These are phyloP conservation scores for Sebastes nivosus DNA, from an alignment of 2,797 vertebrate species.

Conservation along the genomic window DNA sequence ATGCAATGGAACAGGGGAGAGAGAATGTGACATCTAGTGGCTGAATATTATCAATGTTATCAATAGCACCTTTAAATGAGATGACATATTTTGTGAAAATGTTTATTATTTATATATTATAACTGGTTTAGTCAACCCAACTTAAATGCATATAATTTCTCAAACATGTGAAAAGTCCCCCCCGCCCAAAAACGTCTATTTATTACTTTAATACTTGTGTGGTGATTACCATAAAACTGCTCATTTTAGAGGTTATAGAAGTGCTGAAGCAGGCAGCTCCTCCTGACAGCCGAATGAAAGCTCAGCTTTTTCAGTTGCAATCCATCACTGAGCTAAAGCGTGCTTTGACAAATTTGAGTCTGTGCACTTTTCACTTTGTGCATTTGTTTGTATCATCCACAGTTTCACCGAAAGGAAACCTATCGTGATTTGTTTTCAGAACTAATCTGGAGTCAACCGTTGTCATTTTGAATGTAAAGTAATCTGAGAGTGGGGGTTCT, in stretches of 20 bases:
- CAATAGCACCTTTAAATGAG: not conserved
- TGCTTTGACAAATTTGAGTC: constrained; percentile 55
- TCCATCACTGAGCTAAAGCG: constrained; percentile 62
- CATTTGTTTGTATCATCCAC: constrained; percentile 29
- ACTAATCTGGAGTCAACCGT: constrained; percentile 1
- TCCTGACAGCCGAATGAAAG: constrained; percentile 57
- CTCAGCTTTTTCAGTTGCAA: constrained; percentile 65
- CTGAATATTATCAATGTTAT: too few relatives aligned
- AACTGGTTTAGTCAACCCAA: not conserved
- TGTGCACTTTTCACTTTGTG: constrained; percentile 38
- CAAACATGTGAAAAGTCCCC: not conserved
- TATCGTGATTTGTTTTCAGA: constrained; percentile 17
- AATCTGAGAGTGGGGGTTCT: not conserved
- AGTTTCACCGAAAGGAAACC: constrained; percentile 13
- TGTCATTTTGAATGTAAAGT: not conserved
- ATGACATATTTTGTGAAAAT: not conserved
- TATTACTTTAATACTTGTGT: constrained; percentile 21
- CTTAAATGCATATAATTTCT: constrained; percentile 1
- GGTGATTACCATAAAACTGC: constrained; percentile 46
- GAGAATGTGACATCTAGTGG: too few relatives aligned
- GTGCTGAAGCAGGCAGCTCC: constrained; percentile 65
- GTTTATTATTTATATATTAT: not conserved
- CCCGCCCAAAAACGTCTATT: not conserved
- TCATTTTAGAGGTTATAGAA: constrained; percentile 59
- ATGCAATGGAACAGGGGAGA: too few relatives aligned